Percentiles rank a stretch among this genome's conserved stretches.
Evolutionary conservation across 1,140 invertebrate genomes (phyloP).

Genomic region (Calycopis cecrops): DNA sequence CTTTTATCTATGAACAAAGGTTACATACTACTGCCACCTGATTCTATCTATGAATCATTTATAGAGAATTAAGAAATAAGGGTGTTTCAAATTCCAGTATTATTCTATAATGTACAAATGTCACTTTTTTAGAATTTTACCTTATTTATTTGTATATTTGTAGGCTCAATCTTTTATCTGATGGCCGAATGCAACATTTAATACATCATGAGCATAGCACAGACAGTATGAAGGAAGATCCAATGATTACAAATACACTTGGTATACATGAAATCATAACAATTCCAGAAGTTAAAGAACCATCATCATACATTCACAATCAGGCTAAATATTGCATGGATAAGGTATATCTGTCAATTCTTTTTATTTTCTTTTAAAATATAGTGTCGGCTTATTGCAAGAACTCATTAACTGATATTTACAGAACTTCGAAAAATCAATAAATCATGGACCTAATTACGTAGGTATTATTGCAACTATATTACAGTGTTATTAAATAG

Average conservation of each 20-base stretch:
- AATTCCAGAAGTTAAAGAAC: conserved; percentile 70
- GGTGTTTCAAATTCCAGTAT: too few species aligned
- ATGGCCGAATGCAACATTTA: conserved; percentile 83
- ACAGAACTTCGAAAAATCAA: too few species aligned
- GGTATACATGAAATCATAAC: conserved; percentile 53
- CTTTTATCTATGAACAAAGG: too few species aligned
- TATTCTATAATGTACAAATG: background rate
- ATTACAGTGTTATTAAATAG: too few species aligned
- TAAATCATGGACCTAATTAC: too few species aligned
- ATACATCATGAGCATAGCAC: conserved; percentile 75
- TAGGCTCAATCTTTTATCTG: conserved; percentile 79
- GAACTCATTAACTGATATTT: too few species aligned
- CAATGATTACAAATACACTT: conserved; percentile 46
- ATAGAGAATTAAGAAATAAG: background rate
- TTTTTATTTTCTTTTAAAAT: conserved; percentile 1
- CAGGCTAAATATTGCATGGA: conserved; percentile 87
- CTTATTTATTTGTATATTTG: conserved; percentile 24
- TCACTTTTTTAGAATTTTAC: too few species aligned
- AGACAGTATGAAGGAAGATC: conserved; percentile 72
- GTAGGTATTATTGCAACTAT: too few species aligned
- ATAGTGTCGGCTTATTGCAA: too few species aligned
- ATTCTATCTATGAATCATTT: too few species aligned
- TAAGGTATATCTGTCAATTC: conserved; percentile 73
- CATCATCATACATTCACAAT: conserved; percentile 81
- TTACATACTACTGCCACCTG: too few species aligned